Evolutionary conservation across 1,140 invertebrate species (phyloP), one percentile per base, ranked within the genome.

Genomic region (Pseudomyrmex sp.): DNA sequence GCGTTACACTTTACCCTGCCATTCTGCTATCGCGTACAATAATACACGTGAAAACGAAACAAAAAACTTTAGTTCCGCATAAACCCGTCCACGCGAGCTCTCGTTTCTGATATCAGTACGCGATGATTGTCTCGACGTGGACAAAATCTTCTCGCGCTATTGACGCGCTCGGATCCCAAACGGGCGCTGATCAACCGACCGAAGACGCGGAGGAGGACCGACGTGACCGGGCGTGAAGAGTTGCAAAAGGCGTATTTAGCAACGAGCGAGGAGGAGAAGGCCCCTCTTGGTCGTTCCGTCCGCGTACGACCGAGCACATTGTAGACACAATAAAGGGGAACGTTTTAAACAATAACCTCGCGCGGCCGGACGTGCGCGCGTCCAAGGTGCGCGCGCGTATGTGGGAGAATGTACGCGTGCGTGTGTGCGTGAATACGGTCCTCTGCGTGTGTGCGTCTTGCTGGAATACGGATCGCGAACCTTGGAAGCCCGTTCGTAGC

Each of bases 401-500:
- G 54, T 54, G 8, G 50, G 50, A 52, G 50, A 52, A 13, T 4
- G 50, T 61, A 46, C 44, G 15, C 8, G 61, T 13, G 26, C 35
- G 2, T 66, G 61, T 26, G 8, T 75, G 54, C n/a, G 63, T 54
- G 59, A 61, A 84, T 69, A n/a, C 44, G 48, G 63, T 18, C 48
- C 13, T n/a, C 1, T 20, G 44, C 15, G 65, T 59, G 84, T 63
- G 73, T 77, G 77, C 83, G 65, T 84, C 56, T 88, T 72, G 75
- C 62, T 88, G 77, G 86, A 89, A 91, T 91, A 90, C 86, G 89
- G 86, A 89, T 88, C 84, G 90, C 89, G 90, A 92, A 92, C 93
- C 93, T 13, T 94, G 94, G 93, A 89, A 92, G 93, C 92, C 91
- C 91, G 88, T 91, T 89, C 88, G 88, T 94, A 93, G 93, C 93